Evolutionary conservation across 2,113 vertebrate genomes (phyloP), one percentile per base, ranked within the genome.

Genomic region (Cryptotis parvus): DNA sequence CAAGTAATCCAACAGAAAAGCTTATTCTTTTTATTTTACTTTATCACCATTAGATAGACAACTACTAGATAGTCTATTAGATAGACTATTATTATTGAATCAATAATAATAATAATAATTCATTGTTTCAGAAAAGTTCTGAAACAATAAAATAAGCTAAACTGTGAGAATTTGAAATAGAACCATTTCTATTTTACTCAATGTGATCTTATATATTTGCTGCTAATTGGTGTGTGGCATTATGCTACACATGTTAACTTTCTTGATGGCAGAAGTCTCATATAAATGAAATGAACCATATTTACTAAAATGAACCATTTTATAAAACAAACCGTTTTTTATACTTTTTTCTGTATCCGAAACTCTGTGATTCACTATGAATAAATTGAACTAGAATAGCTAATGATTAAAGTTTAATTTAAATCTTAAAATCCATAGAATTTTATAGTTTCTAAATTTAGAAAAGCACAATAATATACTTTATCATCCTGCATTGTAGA

Each of bases 371-470:
- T 70, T 93, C 92, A 90, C 74, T 95, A 95, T 90, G 85, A 95
- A 89, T 93, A 90, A 96, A 94, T 93, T 87, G 90, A 92, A 94
- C 55, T 75, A 76, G 45, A 94, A 68, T 90, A 74, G 82, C 91
- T 87, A 76, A 89, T 87, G 35, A 87, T 81, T 93, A 35, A 93
- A 92, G 26, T 94, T 95, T 92, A 95, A 94, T 91, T 94, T 95
- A 73, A 91, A 68, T 76, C 74, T 94, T 91, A 70, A 94, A 93
- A 88, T 95, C 66, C 94, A 79, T 73, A 61, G 93, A 45, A 93
- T 85, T 95, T 87, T 78, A 11, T 74, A 90, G 58, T 77, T 95
- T 92, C 94, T 87, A 89, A 93, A 91, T 92, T 95, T 94, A 91
- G 70, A 84, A 82, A 87, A 94, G 92, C 88, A 90, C n/a, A n/a